Conservation (phyloP, 2,888 invertebrate genomes). For the Anorthoa munda region DNA sequence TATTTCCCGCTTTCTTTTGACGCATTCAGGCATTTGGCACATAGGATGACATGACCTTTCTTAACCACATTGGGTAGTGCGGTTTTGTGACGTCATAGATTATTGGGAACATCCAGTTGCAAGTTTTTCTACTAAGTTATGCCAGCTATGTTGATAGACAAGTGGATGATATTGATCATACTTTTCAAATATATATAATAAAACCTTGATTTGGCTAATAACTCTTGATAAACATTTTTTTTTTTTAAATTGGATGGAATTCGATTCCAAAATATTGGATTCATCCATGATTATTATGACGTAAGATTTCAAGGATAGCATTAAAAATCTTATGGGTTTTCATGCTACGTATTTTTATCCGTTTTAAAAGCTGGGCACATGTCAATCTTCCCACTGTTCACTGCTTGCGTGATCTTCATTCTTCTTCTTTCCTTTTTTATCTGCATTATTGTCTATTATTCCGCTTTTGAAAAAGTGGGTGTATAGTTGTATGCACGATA, state of each 20-base stretch:
- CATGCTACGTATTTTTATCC: not conserved
- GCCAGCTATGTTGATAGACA: not conserved
- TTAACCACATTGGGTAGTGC: not conserved
- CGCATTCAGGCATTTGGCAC: slow-evolving; percentile 8
- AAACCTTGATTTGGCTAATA: too few relatives aligned
- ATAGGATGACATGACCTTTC: not conserved
- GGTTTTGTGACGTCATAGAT: not conserved
- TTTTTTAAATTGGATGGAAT: not conserved
- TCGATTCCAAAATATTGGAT: not conserved
- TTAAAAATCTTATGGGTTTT: slow-evolving; percentile 2
- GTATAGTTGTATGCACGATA: too few relatives aligned
- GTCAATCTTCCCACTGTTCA: not conserved
- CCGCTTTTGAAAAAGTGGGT: too few relatives aligned
- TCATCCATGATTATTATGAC: not conserved
- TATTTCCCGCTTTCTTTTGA: slow-evolving; percentile 43
- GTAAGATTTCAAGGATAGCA: slow-evolving; percentile 1
- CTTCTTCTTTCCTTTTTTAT: not conserved
- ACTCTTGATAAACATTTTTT: too few relatives aligned
- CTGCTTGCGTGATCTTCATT: not conserved
- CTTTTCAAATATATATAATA: not conserved
- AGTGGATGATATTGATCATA: not conserved
- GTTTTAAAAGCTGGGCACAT: not conserved
- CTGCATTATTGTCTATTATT: not conserved
- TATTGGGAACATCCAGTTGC: not conserved
- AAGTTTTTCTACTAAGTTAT: not conserved